Conservation (phyloP, 2,888 invertebrate genomes). For the Rosalia funebris region DNA sequence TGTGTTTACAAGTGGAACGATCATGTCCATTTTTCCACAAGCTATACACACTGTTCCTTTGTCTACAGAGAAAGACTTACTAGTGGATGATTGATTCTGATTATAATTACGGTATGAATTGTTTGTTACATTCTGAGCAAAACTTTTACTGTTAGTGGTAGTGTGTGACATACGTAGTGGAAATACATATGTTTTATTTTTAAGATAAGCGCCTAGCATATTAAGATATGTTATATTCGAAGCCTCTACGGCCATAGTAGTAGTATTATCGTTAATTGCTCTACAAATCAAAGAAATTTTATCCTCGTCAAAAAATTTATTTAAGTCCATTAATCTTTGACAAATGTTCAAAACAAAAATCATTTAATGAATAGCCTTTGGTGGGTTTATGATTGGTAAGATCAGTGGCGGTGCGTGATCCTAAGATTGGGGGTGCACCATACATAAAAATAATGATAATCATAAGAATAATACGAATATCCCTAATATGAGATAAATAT, state of each 20-base stretch:
- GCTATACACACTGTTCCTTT: conserved; percentile 1
- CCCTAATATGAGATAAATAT: too few relatives aligned
- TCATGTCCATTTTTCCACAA: conserved; percentile 13
- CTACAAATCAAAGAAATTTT: conserved; percentile 40
- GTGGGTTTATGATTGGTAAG: conserved; percentile 35
- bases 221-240: conserved; percentile 16
- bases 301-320: conserved; percentile 33
- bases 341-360: conserved; percentile 35
- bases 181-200: conserved; percentile 10
- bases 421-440: too few relatives aligned
- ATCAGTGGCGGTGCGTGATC: too few relatives aligned
- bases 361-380: conserved; percentile 30
- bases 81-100: background rate
- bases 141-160: too few relatives aligned
- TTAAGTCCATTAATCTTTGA: conserved; percentile 37
- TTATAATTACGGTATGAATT: background rate
- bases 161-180: too few relatives aligned
- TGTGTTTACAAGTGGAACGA: conserved; percentile 5
- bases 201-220: conserved; percentile 17
- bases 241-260: conserved; percentile 30
- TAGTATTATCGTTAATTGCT: conserved; percentile 33
- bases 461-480: too few relatives aligned
- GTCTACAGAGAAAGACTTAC: background rate
- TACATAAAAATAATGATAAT: too few relatives aligned
- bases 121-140: too few relatives aligned